Percentiles rank a stretch among this genome's conserved stretches.
Conservation (phyloP, 1,140 invertebrate species). For the Calephelis nemesis region DNA sequence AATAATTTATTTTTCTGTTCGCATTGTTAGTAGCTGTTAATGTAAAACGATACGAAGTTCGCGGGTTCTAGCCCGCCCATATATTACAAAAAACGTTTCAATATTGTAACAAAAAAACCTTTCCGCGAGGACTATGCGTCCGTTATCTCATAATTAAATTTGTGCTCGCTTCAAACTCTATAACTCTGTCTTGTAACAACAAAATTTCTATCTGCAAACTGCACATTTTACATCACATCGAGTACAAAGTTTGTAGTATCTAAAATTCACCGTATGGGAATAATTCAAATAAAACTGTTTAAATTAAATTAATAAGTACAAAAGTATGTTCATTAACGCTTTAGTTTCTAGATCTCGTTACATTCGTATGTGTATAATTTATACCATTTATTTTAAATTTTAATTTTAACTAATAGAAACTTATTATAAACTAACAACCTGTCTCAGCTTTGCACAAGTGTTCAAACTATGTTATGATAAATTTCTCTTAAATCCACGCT, state of each 20-base stretch:
- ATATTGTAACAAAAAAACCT: not conserved
- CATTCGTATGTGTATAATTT: no score
- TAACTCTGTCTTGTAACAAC: constrained; percentile 36
- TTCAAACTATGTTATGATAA: no score
- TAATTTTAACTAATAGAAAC: no score
- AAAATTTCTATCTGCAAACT: constrained; percentile 32
- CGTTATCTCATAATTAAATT: constrained; percentile 41
- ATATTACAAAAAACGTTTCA: no score
- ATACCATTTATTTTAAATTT: no score
- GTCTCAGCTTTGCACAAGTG: no score
- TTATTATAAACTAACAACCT: no score
- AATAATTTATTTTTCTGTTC: no score
- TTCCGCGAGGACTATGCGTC: not conserved
- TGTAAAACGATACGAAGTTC: not conserved
- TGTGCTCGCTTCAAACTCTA: constrained; percentile 37
- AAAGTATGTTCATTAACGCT: no score
- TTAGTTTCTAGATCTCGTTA: no score
- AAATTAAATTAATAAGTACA: not conserved
- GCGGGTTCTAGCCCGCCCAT: no score
- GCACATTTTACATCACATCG: constrained; percentile 26
- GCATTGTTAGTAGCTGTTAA: not conserved
- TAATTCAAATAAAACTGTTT: not conserved
- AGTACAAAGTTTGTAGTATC: constrained; percentile 6
- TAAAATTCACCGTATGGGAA: not conserved
- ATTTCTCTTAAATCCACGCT: no score